These are phyloP conservation scores for Gavialis gangeticus DNA, from an alignment of 2,113 vertebrate genomes.

Conservation along the genomic window DNA sequence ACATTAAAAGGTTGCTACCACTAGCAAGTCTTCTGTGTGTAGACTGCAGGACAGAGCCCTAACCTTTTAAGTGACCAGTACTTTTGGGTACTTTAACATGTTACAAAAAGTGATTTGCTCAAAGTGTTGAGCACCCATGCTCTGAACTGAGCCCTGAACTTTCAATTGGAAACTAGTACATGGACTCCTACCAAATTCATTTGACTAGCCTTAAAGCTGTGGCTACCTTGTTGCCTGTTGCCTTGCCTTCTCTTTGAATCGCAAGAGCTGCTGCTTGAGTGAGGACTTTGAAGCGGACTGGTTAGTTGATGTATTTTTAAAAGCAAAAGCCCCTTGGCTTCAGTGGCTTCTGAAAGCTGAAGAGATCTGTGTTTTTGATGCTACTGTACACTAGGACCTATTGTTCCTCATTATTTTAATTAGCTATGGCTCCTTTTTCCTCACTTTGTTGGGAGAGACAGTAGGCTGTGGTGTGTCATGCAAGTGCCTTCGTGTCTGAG, in stretches of 20 bases:
- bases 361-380: background rate
- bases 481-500: accelerated
- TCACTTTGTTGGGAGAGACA: background rate
- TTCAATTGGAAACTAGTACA: background rate
- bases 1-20: background rate
- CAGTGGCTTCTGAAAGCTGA: background rate
- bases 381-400: background rate
- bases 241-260: background rate
- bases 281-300: background rate
- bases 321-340: background rate
- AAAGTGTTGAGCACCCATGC: background rate
- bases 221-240: background rate
- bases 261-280: background rate
- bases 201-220: background rate
- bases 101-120: background rate
- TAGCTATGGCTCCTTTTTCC: background rate
- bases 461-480: background rate
- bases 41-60: too few relatives aligned
- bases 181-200: background rate
- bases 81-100: too few relatives aligned
- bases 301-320: background rate
- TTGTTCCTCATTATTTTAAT: background rate
- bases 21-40: background rate
- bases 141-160: background rate
- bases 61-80: too few relatives aligned